These are phyloP conservation scores for Drosophila triauraria DNA, from an alignment of 1,140 invertebrate genomes.

Conservation along the genomic window DNA sequence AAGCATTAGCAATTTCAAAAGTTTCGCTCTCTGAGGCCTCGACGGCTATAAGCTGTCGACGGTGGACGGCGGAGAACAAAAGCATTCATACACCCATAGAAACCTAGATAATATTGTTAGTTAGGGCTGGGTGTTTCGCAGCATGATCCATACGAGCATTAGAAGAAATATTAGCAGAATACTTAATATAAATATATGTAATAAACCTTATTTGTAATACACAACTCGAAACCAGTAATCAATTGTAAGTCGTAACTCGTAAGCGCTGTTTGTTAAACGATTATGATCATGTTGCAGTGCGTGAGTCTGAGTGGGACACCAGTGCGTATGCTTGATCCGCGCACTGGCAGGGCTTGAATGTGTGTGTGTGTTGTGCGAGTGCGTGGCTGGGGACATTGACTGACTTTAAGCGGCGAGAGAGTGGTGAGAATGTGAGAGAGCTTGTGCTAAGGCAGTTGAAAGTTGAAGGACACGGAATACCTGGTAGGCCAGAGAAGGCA, in stretches of 20 bases:
- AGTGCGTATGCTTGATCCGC: slow-evolving; percentile 58
- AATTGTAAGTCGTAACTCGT: slow-evolving; percentile 58
- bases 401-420: slow-evolving; percentile 55
- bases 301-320: slow-evolving; percentile 24
- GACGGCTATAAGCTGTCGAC: slow-evolving; percentile 56
- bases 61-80: slow-evolving; percentile 8
- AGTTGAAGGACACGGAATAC: slow-evolving; percentile 49
- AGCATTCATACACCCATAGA: slow-evolving; percentile 56
- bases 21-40: slow-evolving; percentile 32
- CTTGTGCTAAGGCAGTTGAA: slow-evolving; percentile 21
- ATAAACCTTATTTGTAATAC: slow-evolving; percentile 43
- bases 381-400: slow-evolving; percentile 49
- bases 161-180: slow-evolving; percentile 71
- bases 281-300: slow-evolving; percentile 17
- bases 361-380: slow-evolving; percentile 13
- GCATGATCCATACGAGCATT: slow-evolving; percentile 58
- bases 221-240: slow-evolving; percentile 49
- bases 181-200: slow-evolving; percentile 44
- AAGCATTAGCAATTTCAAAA: slow-evolving; percentile 60
- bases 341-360: background rate
- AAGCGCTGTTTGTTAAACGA: slow-evolving; percentile 73
- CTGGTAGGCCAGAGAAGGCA: slow-evolving; percentile 61
- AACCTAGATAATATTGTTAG: slow-evolving; percentile 64
- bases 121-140: slow-evolving; percentile 41
- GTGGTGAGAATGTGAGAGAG: slow-evolving; percentile 30